Base-by-base conservation (phyloP, 64 coral and sea anemone species). In the Cladopsammia gracilis region DNA sequence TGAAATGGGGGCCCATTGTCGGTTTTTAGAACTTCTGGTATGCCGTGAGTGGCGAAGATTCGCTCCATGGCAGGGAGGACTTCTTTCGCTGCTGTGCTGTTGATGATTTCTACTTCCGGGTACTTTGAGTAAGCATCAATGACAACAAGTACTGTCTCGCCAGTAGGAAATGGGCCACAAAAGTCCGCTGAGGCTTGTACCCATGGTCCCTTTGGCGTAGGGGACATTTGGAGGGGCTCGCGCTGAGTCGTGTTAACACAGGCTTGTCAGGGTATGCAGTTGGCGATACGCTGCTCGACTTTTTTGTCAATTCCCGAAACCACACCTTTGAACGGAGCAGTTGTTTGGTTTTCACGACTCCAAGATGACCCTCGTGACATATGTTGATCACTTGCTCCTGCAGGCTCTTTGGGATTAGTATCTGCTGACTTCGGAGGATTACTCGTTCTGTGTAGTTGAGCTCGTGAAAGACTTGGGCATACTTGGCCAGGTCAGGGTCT, bases 81-180 rank as follows among this genome's bases (percentile, higher is more conserved):
- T 42, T 68, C 34, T 4, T 70, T 66, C 7, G 87, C 87, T 50
- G 78, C 60, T 3, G 42, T 52, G 6, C 68, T 76, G 3, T 25
- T 53, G 10, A 77, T 23, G 22, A 90, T 76, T 58, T 83, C 94
- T 61, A 92, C 89, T 51, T 82, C 68, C 4, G 89, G 85, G 64
- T 88, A 96, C 66, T 86, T 56, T 20, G 75, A 92, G 20, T 92
- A 88, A n/a, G 87, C 89, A 10, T 83, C 89, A 14, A 79, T 64
- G 26, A 88, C 18, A 45, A 83, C 76, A 10, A 96, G 56, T 14
- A 91, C 47, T 34, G 56, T 52, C 62, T 88, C 94, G 45, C 75
- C 76, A 34, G 76, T 66, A 12, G 83, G 48, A 34, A 96, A 68
- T 11, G 89, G 89, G 15, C 94, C 68, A 18, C 73, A 88, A 34